Evolutionary conservation across 2,797 vertebrate species (phyloP), one percentile per base, ranked within the genome.

Genomic region (Fringilla coelebs): DNA sequence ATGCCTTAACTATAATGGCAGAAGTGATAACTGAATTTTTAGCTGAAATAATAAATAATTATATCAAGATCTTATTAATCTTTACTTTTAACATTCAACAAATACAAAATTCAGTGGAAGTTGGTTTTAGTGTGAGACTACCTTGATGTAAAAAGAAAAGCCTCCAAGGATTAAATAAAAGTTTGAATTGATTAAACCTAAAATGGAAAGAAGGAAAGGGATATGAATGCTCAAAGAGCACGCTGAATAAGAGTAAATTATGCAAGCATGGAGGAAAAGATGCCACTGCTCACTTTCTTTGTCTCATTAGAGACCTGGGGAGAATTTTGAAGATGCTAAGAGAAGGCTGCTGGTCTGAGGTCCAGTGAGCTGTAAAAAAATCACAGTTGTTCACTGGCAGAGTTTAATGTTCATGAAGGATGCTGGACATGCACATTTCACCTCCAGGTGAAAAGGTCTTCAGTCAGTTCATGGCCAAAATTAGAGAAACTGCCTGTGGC

Each of bases 51-150:
- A 67, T 74, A 62, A 88, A 89, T 60, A 41, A 54, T 36, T 60
- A 46, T 51, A 74, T 81, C 66, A 88, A 26, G 11, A 66, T 62
- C 89, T 60, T 13, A 85, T 7, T 24, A 67, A 29, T 34, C 55
- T 65, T 81, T 76, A 8, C 25, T 88, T 83, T 73, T 81, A 76
- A 81, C 29, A 72, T 83, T 94, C 58, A 85, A 58, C 34, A 81
- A 74, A 49, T 11, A 46, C 5, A 66, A 45, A 94, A 80, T 86
- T 80, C 62, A 73, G 6, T 62, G 38, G 52, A 36, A 43, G 7
- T 19, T 86, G 45, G 85, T 78, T 71, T 85, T 21, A 60, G 60
- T 20, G 45, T 72, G 26, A 93, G 43, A 55, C 57, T 93, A 65
- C 83, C 43, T 79, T 57, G 52, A 25, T 25, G 12, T 43, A 32